Conservation (phyloP, 2,113 vertebrate genomes). For the Ancistrus triradiatus region DNA sequence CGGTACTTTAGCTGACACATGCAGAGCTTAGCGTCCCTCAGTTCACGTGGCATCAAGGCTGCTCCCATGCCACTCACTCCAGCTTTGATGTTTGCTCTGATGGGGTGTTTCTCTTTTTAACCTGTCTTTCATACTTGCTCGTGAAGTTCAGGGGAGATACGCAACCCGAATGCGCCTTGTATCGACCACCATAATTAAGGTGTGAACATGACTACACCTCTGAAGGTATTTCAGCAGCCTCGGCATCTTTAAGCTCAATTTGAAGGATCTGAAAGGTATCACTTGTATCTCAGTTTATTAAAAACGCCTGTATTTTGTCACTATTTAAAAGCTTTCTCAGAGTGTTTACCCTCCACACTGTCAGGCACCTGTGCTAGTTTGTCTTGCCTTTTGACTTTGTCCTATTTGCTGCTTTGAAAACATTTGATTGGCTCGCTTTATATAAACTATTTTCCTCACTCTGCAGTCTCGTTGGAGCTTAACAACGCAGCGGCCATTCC, state of each 20-base stretch:
- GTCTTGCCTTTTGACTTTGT: slow-evolving; percentile 17
- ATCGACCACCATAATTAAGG: too few relatives aligned
- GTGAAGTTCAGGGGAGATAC: too few relatives aligned
- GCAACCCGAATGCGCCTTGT: too few relatives aligned
- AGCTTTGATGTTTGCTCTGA: slow-evolving; percentile 36
- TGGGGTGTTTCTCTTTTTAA: slow-evolving; percentile 5
- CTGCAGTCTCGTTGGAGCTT: slow-evolving; percentile 33
- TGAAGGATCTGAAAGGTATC: too few relatives aligned
- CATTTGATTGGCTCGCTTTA: slow-evolving; percentile 19
- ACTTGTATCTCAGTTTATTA: too few relatives aligned
- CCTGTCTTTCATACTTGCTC: too few relatives aligned
- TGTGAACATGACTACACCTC: too few relatives aligned
- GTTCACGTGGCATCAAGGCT: slow-evolving; percentile 9
- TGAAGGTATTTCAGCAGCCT: too few relatives aligned
- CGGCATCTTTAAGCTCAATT: too few relatives aligned
- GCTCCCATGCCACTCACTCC: slow-evolving; percentile 18
- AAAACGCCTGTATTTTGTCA: too few relatives aligned
- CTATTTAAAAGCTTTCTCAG: slow-evolving; percentile 40
- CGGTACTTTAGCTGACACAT: slow-evolving; percentile 40
- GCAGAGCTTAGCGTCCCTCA: slow-evolving; percentile 30
- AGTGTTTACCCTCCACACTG: background rate
- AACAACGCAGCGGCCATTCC: slow-evolving; percentile 22
- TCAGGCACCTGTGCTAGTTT: too few relatives aligned
- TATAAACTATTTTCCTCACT: slow-evolving; percentile 18
- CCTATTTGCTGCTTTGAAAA: slow-evolving; percentile 36